A percentile compares a stretch with the other conserved stretches of the same genome.
phyloP scores from a whole-genome alignment of 2,113 vertebrate species.

The Apistogramma diplotaenia region DNA sequence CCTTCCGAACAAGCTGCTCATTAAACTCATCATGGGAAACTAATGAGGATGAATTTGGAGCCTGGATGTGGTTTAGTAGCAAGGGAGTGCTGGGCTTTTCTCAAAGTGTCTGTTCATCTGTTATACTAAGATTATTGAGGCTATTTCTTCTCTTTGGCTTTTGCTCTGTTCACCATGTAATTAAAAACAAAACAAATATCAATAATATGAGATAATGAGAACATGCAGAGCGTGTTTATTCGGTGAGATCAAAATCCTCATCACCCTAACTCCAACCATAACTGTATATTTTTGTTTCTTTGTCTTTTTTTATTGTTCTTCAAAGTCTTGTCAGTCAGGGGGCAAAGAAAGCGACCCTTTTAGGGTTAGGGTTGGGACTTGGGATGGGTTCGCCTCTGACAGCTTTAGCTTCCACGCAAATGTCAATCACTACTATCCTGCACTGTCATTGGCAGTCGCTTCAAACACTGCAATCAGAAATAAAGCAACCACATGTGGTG shows the following conservation, averaged over 20 bases:
- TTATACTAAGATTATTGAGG: conserved; percentile 23
- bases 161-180: not conserved
- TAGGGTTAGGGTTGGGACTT: not conserved
- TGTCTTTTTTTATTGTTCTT: not conserved
- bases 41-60: conserved; percentile 68
- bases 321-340: not conserved
- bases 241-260: not conserved
- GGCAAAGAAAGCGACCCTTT: not conserved
- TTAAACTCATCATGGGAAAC: conserved; percentile 68
- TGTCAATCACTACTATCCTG: too few relatives aligned
- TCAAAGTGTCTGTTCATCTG: conserved; percentile 43
- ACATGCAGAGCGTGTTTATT: not conserved
- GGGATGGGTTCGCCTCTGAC: not conserved
- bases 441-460: not conserved
- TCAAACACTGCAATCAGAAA: not conserved
- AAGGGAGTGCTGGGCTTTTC: conserved; percentile 35
- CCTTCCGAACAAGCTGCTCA: conserved; percentile 47
- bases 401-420: not conserved
- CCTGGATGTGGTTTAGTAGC: conserved; percentile 26
- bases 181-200: not conserved
- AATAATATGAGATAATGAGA: not conserved
- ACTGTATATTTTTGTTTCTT: not conserved
- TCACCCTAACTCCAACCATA: not conserved
- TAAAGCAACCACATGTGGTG: too few relatives aligned
- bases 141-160: conserved; percentile 1